Conservation (phyloP, 2,797 vertebrate species). For the Hippocampus kuda region DNA sequence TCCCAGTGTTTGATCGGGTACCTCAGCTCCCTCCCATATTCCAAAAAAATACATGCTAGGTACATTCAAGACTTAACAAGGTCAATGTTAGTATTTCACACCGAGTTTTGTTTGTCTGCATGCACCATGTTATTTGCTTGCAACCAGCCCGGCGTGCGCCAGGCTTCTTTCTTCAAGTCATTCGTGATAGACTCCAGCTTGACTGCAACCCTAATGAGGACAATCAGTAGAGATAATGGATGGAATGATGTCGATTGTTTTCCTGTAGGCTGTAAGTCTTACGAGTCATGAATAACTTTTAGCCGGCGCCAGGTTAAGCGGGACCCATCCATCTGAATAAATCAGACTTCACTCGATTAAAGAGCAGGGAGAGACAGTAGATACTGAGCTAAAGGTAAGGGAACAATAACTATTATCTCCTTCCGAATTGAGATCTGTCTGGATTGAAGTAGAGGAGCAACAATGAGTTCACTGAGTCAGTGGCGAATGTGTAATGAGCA, state of each 20-base stretch:
- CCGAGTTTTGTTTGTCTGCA: no score
- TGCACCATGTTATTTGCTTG: no score
- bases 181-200: no score
- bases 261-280: neutral
- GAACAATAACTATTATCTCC: conserved; percentile 13
- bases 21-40: no score
- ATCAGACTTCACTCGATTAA: conserved; percentile 13
- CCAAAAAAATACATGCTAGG: no score
- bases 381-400: conserved; percentile 28
- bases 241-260: neutral
- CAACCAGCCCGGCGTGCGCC: no score
- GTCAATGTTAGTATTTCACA: no score
- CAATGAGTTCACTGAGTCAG: conserved; percentile 12
- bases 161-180: no score
- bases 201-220: neutral
- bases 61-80: no score
- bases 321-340: conserved; percentile 19
- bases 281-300: neutral
- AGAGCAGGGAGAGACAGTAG: neutral
- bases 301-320: conserved; percentile 13
- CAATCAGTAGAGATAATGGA: neutral
- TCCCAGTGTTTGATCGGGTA: no score
- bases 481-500: conserved; percentile 7
- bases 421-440: conserved; percentile 16
- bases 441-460: conserved; percentile 14